phyloP scores from a whole-genome alignment of 2,888 invertebrate species.

The Polymixis flavicincta region DNA sequence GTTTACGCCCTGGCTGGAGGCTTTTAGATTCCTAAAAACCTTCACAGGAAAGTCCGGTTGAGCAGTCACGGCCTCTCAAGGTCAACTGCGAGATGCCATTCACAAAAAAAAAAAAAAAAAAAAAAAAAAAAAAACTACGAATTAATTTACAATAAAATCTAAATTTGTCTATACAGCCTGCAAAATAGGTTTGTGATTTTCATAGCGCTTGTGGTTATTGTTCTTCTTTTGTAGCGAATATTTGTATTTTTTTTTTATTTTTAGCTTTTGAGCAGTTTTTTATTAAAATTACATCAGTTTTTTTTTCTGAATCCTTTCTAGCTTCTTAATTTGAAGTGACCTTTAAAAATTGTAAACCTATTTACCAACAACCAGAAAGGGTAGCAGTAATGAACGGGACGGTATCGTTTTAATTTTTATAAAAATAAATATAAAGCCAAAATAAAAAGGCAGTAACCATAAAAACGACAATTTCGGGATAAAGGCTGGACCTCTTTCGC shows the following conservation, averaged over 20 bases:
- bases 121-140: too few relatives aligned
- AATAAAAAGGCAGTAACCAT: conserved; percentile 66
- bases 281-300: not conserved
- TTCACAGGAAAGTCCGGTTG: too few relatives aligned
- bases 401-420: conserved; percentile 33
- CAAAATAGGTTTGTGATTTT: not conserved
- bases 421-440: conserved; percentile 51
- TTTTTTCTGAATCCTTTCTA: not conserved
- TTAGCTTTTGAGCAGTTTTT: not conserved
- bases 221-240: not conserved
- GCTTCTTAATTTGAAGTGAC: not conserved
- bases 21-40: too few relatives aligned
- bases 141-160: not conserved
- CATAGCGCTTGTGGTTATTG: not conserved
- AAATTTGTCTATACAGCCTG: not conserved
- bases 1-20: too few relatives aligned
- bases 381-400: not conserved
- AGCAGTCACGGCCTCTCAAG: too few relatives aligned
- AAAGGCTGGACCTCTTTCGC: conserved; percentile 69
- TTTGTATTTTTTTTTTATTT: too few relatives aligned
- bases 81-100: too few relatives aligned
- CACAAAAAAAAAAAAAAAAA: too few relatives aligned
- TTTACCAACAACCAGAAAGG: not conserved
- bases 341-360: not conserved
- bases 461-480: conserved; percentile 70